Base-by-base conservation (phyloP, 1,140 invertebrate genomes). In the Hyles euphorbiae region DNA sequence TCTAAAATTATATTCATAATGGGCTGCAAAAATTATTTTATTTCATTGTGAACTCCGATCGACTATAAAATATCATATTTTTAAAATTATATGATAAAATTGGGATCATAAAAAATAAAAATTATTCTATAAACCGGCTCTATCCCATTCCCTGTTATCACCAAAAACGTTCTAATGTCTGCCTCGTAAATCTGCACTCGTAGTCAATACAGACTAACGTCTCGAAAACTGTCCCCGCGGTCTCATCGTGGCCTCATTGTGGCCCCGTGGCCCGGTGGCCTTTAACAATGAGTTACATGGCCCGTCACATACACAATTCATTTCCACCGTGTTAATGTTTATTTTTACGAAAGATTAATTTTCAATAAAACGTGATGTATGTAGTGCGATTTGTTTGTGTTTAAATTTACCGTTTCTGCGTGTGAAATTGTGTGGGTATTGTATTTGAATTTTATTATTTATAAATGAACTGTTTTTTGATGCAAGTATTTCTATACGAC, bases 151-250 rank as follows among this genome's bases (percentile, higher is more conserved):
- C n/a, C 8, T 33, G 8, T 40, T 40, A 40, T 40, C 36, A 10
- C 5, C 10, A 48, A 9, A 33, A 46, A 52, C 5, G 22, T 22
- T 22, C 49, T 34, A 45, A 58, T 52, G 56, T 56, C 54, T n/a
- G 9, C 34, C 36, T 44, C 34, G 51, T 58, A 58, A 58, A 58
- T 58, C 56, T 45, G 12, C 34, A 50, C 32, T 58, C 56, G 50
- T 52, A 47, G 5, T 40, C 36, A 0, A 8, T 40, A 40, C 36
- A 40, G 36, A 5, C 8, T 40, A 40, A 57, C 56, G 51, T 52
- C 43, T 56, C 43, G 56, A 52, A 44, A 49, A 58, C 56, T 52
- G 40, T 58, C 22, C 36, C 36, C 49, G 49, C 40, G 56, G 56
- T 52, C 56, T 46, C 8, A 34, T 43, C 32, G 40, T 12, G 36